phyloP scores from a whole-genome alignment of 1,140 invertebrate species.

The Neodiprion virginianus region DNA sequence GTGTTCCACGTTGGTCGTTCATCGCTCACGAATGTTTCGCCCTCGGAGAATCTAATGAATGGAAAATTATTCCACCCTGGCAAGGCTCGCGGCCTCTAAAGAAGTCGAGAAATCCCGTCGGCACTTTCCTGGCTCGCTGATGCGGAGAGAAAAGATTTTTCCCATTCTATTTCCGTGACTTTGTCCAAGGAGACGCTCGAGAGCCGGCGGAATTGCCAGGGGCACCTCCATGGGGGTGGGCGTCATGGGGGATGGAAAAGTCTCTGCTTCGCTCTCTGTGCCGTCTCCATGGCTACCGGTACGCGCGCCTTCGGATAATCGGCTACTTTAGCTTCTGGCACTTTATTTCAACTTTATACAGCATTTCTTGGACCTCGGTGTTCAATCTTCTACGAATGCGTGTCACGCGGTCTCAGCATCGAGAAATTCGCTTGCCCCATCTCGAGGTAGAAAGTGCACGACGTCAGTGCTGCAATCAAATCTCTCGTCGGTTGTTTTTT shows the following conservation, averaged over 20 bases:
- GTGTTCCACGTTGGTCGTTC: too few relatives aligned
- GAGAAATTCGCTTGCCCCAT: conserved; percentile 25
- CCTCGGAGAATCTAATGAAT: too few relatives aligned
- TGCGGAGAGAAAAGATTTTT: background rate
- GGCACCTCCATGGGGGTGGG: too few relatives aligned
- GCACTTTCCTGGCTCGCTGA: too few relatives aligned
- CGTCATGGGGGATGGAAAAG: background rate
- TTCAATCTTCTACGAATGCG: background rate
- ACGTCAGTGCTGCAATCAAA: conserved; percentile 7
- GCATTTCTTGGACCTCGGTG: background rate
- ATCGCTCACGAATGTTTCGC: too few relatives aligned
- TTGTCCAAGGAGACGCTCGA: background rate
- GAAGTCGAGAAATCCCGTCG: too few relatives aligned
- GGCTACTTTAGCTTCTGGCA: conserved; percentile 27
- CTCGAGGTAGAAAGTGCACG: conserved; percentile 20
- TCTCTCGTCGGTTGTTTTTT: conserved; percentile 4
- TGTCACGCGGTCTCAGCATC: background rate
- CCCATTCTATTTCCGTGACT: conserved; percentile 2
- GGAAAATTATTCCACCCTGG: too few relatives aligned
- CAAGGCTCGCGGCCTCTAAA: too few relatives aligned
- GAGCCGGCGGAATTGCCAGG: too few relatives aligned
- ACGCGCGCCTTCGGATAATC: conserved; percentile 32
- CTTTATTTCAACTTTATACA: conserved; percentile 10
- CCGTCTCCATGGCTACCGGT: conserved; percentile 42
- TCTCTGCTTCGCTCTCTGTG: conserved; percentile 32